A percentile compares a stretch with the other conserved stretches of the same genome.
Evolutionary conservation across 2,113 vertebrate species (phyloP).

Genomic region (Brachyhypopomus gauderio): DNA sequence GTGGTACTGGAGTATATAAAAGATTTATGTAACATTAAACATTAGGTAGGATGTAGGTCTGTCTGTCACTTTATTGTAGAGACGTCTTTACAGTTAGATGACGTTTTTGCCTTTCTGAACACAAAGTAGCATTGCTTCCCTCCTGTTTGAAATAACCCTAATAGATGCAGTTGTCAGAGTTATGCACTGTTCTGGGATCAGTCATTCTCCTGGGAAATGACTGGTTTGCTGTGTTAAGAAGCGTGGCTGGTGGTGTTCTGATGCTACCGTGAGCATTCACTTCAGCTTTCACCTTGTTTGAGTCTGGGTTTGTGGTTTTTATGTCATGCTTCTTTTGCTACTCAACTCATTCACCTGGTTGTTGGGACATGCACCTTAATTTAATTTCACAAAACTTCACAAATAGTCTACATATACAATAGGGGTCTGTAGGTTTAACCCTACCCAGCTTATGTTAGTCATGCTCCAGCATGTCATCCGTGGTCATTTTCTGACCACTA

Average conservation of each 20-base stretch:
- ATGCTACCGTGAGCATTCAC: slow-evolving; percentile 38
- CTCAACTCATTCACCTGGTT: no score
- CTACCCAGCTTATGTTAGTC: no score
- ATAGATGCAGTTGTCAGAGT: slow-evolving; percentile 57
- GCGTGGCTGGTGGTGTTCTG: slow-evolving; percentile 56
- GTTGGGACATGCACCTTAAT: no score
- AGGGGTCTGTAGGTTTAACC: no score
- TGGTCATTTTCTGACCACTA: no score
- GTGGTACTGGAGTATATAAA: not conserved
- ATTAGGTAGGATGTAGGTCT: not conserved
- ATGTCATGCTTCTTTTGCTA: no score
- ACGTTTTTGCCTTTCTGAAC: slow-evolving; percentile 47
- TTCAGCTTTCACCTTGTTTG: no score
- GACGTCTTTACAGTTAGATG: not conserved
- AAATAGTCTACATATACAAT: no score
- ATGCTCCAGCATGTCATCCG: no score
- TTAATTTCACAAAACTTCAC: no score
- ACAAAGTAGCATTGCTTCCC: slow-evolving; percentile 59
- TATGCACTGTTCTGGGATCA: slow-evolving; percentile 68
- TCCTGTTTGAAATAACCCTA: slow-evolving; percentile 56
- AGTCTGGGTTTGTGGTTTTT: no score
- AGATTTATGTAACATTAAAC: not conserved
- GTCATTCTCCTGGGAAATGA: slow-evolving; percentile 73
- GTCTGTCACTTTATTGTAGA: not conserved
- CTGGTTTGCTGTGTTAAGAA: slow-evolving; percentile 70